These are phyloP conservation scores for Leucania comma DNA, from an alignment of 2,888 invertebrate genomes.

Conservation along the genomic window DNA sequence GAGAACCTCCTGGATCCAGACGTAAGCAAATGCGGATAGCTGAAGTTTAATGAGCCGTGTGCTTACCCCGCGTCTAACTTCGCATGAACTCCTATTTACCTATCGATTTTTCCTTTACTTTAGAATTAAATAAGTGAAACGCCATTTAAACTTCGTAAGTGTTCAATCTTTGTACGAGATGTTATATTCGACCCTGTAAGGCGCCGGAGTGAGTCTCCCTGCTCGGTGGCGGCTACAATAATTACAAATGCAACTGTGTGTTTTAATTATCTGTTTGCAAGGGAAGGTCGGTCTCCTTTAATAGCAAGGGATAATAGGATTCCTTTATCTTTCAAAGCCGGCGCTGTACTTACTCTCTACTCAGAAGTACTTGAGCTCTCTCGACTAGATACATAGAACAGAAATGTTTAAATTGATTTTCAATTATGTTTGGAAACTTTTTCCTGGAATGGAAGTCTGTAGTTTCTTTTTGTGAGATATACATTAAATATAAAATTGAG, in stretches of 20 bases:
- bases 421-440: conserved; percentile 36
- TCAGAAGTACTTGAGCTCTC: conserved; percentile 18
- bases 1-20: conserved; percentile 76
- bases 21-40: conserved; percentile 84
- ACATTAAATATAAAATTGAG: conserved; percentile 37
- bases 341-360: conserved; percentile 27
- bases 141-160: conserved; percentile 67
- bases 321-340: conserved; percentile 47
- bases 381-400: conserved; percentile 17
- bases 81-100: conserved; percentile 74
- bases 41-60: conserved; percentile 84
- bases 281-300: conserved; percentile 34
- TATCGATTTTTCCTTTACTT: conserved; percentile 74
- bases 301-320: conserved; percentile 43
- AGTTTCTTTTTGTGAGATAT: conserved; percentile 34
- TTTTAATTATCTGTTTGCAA: conserved; percentile 61
- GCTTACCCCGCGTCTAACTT: conserved; percentile 77
- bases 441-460: conserved; percentile 23
- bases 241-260: conserved; percentile 58
- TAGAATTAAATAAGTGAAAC: conserved; percentile 74
- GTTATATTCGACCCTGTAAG: conserved; percentile 46
- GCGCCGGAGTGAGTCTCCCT: background rate
- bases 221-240: conserved; percentile 22
- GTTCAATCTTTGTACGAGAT: conserved; percentile 59
- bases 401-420: conserved; percentile 54